Conservation (phyloP, 2,888 invertebrate genomes). For the Amphimallon solstitiale region DNA sequence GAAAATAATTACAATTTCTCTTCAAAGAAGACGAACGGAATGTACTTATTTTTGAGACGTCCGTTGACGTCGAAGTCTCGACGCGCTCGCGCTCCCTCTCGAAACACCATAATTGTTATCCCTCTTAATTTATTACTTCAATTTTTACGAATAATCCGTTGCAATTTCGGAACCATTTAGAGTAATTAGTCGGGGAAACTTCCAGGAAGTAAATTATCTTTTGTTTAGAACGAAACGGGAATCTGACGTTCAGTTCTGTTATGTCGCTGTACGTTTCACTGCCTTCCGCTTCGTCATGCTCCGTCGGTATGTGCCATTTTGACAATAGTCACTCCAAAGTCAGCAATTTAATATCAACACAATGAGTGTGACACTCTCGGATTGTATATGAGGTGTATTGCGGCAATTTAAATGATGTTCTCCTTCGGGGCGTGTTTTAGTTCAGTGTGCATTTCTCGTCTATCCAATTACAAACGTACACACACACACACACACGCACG, state of each 20-base stretch:
- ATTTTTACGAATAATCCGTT: constrained; percentile 19
- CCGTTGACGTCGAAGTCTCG: too few relatives aligned
- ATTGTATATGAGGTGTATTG: not conserved
- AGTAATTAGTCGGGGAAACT: constrained; percentile 20
- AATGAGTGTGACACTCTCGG: constrained; percentile 3
- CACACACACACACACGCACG: not conserved
- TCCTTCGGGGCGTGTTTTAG: constrained; percentile 7
- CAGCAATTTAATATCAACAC: constrained; percentile 14
- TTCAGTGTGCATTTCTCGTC: not conserved
- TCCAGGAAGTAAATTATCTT: constrained; percentile 14
- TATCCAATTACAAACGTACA: not conserved
- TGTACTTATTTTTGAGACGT: too few relatives aligned
- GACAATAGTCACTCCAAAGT: not conserved
- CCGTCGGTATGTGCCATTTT: not conserved
- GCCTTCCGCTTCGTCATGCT: too few relatives aligned
- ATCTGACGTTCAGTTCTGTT: constrained; percentile 7
- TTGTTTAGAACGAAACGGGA: constrained; percentile 13
- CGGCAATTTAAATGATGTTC: not conserved
- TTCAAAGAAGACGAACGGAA: not conserved
- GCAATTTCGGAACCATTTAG: constrained; percentile 17
- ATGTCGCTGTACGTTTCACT: too few relatives aligned
- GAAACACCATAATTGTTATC: not conserved
- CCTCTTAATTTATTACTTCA: constrained; percentile 1
- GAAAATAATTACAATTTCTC: constrained; percentile 9
- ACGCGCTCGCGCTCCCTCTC: too few relatives aligned